A percentile compares a stretch with the other conserved stretches of the same genome.
phyloP scores from a whole-genome alignment of 2,113 vertebrate species.

The Azemiops feae region DNA sequence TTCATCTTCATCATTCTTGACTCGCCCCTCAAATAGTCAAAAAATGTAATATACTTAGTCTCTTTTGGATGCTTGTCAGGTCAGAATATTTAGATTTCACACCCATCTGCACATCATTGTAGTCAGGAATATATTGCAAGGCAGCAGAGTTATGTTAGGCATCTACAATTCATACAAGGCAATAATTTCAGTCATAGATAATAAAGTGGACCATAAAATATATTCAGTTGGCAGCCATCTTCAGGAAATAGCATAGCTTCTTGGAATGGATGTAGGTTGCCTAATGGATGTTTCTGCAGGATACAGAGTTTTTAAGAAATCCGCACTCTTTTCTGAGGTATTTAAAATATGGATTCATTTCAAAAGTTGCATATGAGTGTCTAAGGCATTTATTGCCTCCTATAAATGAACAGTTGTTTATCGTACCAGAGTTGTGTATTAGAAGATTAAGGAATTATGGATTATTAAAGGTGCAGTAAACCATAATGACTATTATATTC shows the following conservation, averaged over 20 bases:
- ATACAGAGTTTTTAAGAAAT: slow-evolving; percentile 4
- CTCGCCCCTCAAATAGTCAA: slow-evolving; percentile 12
- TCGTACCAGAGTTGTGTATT: neutral
- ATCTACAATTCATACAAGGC: slow-evolving; percentile 37
- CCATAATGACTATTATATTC: neutral
- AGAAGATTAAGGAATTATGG: neutral
- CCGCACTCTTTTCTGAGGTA: neutral
- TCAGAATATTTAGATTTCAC: slow-evolving; percentile 16
- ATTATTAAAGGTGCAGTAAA: neutral
- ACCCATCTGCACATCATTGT: slow-evolving; percentile 20
- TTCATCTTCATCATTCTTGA: neutral
- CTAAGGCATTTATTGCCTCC: slow-evolving; percentile 34
- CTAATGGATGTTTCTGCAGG: slow-evolving; percentile 22
- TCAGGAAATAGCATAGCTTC: slow-evolving; percentile 41
- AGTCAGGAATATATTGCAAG: slow-evolving; percentile 46
- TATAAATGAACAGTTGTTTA: slow-evolving; percentile 24
- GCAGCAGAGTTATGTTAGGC: slow-evolving; percentile 13
- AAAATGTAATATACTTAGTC: slow-evolving; percentile 10
- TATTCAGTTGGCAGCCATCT: slow-evolving; percentile 37
- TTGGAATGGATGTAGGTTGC: slow-evolving; percentile 33
- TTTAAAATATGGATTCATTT: slow-evolving; percentile 10
- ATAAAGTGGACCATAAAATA: slow-evolving; percentile 56
- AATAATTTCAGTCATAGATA: slow-evolving; percentile 50
- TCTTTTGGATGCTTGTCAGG: slow-evolving; percentile 26
- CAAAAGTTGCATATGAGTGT: slow-evolving; percentile 1